Percentiles rank a stretch among this genome's conserved stretches.
Evolutionary conservation across 2,113 vertebrate species (phyloP).

Genomic region (Vulpes vulpes): DNA sequence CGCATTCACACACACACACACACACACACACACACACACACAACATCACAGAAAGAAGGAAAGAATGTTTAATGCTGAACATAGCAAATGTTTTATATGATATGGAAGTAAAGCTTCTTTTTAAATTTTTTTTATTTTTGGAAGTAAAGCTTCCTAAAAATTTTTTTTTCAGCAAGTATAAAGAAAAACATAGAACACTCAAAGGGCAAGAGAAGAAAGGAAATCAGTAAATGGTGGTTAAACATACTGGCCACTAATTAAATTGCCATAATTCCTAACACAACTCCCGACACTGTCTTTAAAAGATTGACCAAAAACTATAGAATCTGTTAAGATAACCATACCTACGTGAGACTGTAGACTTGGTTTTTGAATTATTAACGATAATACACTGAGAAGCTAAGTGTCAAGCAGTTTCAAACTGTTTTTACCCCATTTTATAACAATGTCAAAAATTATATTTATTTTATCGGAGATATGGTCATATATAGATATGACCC

Average conservation of each 20-base stretch:
- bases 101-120: neutral
- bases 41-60: neutral
- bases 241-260: neutral
- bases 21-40: neutral
- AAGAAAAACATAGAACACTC: conserved; percentile 1
- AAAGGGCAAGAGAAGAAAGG: neutral
- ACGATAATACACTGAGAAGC: neutral
- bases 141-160: neutral
- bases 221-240: neutral
- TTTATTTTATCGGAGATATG: neutral
- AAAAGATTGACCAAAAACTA: neutral
- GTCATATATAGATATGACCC: neutral
- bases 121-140: neutral
- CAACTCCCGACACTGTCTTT: neutral
- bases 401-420: neutral
- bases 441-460: neutral
- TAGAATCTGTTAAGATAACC: neutral
- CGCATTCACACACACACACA: neutral
- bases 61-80: neutral
- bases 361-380: neutral
- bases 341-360: neutral
- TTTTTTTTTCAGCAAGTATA: neutral
- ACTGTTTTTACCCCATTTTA: neutral
- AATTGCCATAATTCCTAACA: conserved; percentile 18
- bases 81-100: neutral